Evolutionary conservation across 2,113 vertebrate genomes (phyloP).

Genomic region (Sclerurus mexicanus): DNA sequence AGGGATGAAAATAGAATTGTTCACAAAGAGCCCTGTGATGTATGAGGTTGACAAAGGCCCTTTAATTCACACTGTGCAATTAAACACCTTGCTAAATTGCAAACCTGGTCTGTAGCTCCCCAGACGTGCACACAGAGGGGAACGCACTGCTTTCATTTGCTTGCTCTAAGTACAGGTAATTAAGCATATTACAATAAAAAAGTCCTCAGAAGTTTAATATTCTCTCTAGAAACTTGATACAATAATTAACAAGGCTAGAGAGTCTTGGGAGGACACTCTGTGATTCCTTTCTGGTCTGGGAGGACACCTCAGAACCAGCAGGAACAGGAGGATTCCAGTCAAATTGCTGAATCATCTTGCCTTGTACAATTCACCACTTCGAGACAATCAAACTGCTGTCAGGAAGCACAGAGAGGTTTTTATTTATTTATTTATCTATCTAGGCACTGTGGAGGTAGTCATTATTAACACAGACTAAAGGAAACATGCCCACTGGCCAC

Average conservation of each 20-base stretch:
- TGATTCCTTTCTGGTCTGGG: background rate
- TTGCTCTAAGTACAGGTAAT: background rate
- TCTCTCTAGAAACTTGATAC: background rate
- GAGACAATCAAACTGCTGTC: background rate
- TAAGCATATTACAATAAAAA: background rate
- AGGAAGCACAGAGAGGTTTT: background rate
- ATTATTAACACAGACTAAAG: background rate
- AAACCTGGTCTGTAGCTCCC: background rate
- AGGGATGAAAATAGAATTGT: background rate
- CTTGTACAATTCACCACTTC: background rate
- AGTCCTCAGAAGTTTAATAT: background rate
- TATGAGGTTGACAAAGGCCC: background rate
- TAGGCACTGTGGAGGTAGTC: background rate
- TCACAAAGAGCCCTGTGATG: constrained; percentile 7
- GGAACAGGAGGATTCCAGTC: background rate
- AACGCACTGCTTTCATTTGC: background rate
- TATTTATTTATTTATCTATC: background rate
- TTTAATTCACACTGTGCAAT: background rate
- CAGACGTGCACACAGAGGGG: background rate
- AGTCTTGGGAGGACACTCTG: background rate
- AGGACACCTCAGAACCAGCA: background rate
- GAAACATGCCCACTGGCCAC: background rate
- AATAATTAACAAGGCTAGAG: background rate
- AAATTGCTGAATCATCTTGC: constrained; percentile 9
- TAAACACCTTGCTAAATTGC: constrained; percentile 3